These are phyloP conservation scores for Empidonax alnorum DNA, from an alignment of 2,113 vertebrate species.

Conservation along the genomic window DNA sequence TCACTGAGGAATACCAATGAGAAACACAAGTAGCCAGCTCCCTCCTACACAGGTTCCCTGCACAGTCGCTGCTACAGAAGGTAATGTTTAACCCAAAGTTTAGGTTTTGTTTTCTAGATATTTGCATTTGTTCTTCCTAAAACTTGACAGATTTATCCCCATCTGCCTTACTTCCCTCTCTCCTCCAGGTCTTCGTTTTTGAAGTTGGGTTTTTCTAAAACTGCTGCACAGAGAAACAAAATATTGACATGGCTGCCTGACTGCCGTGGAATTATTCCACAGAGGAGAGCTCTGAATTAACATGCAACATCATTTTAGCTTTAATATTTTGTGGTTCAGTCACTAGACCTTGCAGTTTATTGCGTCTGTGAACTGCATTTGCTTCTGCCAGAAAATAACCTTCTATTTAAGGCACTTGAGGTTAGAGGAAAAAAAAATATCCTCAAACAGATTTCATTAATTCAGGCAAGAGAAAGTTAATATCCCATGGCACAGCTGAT, in stretches of 20 bases:
- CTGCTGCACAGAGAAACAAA: neutral
- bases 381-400: conserved; percentile 54
- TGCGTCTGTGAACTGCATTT: conserved; percentile 26
- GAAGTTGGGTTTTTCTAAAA: neutral
- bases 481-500: conserved; percentile 66
- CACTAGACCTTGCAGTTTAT: conserved; percentile 50
- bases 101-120: neutral
- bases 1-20: conserved; percentile 46
- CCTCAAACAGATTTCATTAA: conserved; percentile 61
- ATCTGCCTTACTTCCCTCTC: neutral
- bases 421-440: conserved; percentile 19
- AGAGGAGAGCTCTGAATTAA: conserved; percentile 47
- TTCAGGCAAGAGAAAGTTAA: conserved; percentile 68
- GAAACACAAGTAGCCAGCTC: neutral
- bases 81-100: neutral
- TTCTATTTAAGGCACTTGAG: conserved; percentile 54
- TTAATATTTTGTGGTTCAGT: conserved; percentile 60
- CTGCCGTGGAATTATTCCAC: neutral
- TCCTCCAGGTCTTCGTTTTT: neutral
- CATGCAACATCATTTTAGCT: conserved; percentile 36
- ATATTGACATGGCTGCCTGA: conserved; percentile 28
- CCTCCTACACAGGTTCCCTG: neutral
- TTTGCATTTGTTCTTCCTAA: conserved; percentile 7
- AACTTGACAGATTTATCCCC: neutral
- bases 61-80: neutral